Evolutionary conservation across 2,888 invertebrate species (phyloP).

Genomic region (Crepidodera aurea): DNA sequence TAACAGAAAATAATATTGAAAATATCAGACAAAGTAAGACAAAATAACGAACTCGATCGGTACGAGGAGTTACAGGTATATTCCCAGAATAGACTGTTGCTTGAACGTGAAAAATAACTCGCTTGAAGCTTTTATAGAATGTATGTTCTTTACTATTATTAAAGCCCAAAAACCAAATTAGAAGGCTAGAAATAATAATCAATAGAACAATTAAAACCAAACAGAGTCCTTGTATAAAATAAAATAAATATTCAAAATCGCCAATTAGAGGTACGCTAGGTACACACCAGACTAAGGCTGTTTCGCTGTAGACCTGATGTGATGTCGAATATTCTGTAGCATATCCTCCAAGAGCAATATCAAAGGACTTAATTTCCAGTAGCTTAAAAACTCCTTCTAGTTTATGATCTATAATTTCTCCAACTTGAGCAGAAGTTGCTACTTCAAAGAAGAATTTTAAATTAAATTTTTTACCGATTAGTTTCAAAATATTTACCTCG

Average conservation of each 20-base stretch:
- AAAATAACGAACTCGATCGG: constrained; percentile 23
- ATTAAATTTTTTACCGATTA: constrained; percentile 13
- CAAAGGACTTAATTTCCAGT: constrained; percentile 20
- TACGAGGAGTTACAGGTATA: constrained; percentile 18
- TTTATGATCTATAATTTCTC: neutral
- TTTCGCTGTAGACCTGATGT: constrained; percentile 18
- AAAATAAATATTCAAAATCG: constrained; percentile 19
- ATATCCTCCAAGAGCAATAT: constrained; percentile 31
- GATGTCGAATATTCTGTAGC: neutral
- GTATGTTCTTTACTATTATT: neutral
- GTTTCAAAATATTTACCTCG: constrained; percentile 16
- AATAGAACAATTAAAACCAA: neutral
- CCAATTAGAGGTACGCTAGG: constrained; percentile 20
- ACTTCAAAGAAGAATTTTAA: constrained; percentile 1
- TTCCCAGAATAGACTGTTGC: constrained; percentile 3
- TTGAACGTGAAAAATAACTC: constrained; percentile 1
- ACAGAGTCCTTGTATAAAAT: constrained; percentile 7
- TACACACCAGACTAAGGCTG: constrained; percentile 30
- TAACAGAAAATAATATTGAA: neutral
- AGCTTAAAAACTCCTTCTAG: neutral
- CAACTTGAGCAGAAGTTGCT: neutral
- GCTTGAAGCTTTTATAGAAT: constrained; percentile 21
- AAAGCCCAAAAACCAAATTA: constrained; percentile 24
- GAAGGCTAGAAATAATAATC: neutral
- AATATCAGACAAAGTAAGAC: constrained; percentile 20